These are phyloP conservation scores for Sphenodon punctatus DNA, from an alignment of 2,797 vertebrate genomes.

Conservation along the genomic window DNA sequence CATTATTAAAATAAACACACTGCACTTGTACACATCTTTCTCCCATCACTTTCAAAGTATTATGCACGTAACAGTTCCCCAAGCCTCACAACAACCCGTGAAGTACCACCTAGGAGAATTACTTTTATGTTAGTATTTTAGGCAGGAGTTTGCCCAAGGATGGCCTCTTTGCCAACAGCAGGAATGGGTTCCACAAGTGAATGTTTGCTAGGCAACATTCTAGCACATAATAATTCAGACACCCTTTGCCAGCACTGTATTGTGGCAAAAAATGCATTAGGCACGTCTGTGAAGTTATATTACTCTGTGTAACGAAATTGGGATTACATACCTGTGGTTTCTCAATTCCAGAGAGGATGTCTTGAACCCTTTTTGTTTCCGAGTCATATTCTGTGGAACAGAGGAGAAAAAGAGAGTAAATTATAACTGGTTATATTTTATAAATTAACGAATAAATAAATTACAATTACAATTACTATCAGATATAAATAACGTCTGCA, in stretches of 20 bases:
- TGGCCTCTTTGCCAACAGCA: neutral
- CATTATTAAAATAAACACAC: no score
- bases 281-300: neutral
- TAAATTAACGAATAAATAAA: neutral
- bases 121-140: no score
- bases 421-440: neutral
- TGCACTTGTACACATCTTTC: no score
- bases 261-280: constrained; percentile 1
- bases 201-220: neutral
- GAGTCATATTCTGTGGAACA: constrained; percentile 89
- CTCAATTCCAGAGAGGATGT: constrained; percentile 94
- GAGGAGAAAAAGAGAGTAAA: neutral
- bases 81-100: neutral
- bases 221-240: neutral
- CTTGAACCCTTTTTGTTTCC: constrained; percentile 93
- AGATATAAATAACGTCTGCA: neutral
- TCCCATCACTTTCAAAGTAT: neutral
- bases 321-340: constrained; percentile 91
- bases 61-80: neutral
- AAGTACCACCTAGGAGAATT: no score
- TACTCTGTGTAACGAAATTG: neutral
- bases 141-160: neutral
- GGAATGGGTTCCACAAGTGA: neutral
- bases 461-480: neutral
- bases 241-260: neutral